Evolutionary conservation across 2,113 vertebrate species (phyloP).

Genomic region (Origma solitaria): DNA sequence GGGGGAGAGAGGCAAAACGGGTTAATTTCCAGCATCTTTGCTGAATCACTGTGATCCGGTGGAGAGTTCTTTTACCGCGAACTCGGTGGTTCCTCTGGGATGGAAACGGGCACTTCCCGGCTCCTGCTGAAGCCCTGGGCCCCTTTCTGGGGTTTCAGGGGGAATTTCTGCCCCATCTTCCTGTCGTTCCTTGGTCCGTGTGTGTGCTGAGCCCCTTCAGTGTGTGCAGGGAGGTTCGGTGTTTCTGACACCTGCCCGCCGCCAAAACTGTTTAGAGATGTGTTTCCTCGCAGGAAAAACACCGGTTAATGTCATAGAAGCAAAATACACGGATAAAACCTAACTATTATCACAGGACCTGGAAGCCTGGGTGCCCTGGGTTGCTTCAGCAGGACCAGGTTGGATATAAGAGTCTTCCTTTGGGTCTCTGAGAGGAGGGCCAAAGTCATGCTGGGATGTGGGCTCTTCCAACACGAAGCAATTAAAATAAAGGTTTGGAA

Average conservation of each 20-base stretch:
- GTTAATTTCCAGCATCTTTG: not conserved
- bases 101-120: not conserved
- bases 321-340: not conserved
- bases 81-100: not conserved
- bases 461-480: not conserved
- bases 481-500: not conserved
- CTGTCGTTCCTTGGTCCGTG: rapidly evolving
- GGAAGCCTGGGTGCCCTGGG: not conserved
- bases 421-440: not conserved
- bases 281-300: not conserved
- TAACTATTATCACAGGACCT: not conserved
- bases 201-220: not conserved
- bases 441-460: rapidly evolving
- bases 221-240: not conserved
- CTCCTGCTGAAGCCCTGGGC: not conserved
- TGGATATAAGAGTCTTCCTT: not conserved
- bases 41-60: slow-evolving; percentile 40
- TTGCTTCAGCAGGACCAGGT: not conserved
- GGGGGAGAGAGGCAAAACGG: not conserved
- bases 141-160: not conserved
- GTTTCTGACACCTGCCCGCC: not conserved
- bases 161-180: not conserved
- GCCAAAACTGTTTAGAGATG: not conserved
- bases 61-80: not conserved
- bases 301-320: not conserved